phyloP scores from a whole-genome alignment of 1,140 invertebrate genomes.

The Meloidogyne chitwoodi region DNA sequence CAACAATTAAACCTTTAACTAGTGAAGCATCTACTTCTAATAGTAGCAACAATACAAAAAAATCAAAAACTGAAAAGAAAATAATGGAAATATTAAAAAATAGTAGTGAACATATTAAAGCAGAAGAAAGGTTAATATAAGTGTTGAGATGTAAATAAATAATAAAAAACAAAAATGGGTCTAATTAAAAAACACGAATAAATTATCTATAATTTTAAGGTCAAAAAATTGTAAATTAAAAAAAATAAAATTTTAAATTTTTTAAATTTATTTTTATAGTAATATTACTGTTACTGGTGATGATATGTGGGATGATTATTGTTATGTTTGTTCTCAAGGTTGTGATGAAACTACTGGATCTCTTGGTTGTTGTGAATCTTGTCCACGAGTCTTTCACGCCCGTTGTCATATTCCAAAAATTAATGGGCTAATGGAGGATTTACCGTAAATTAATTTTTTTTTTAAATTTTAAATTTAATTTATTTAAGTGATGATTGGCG shows the following conservation, averaged over 20 bases:
- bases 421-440: conserved; percentile 22
- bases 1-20: background rate
- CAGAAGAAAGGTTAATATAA: background rate
- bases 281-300: background rate
- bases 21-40: background rate
- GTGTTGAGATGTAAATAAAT: background rate
- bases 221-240: too few species aligned
- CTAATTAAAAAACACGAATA: background rate
- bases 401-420: conserved; percentile 37
- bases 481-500: conserved; percentile 40
- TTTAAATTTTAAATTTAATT: background rate
- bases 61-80: background rate
- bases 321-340: conserved; percentile 38
- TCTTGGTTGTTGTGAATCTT: conserved; percentile 37
- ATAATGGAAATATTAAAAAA: background rate
- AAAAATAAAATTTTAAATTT: background rate
- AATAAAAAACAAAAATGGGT: background rate
- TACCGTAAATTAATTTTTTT: conserved; percentile 33
- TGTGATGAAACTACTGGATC: conserved; percentile 40
- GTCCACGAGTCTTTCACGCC: conserved; percentile 39
- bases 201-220: background rate
- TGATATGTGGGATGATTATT: conserved; percentile 47
- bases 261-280: background rate
- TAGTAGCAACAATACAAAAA: background rate
- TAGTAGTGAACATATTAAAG: background rate